Evolutionary conservation across 2,113 vertebrate species (phyloP), one percentile per base, ranked within the genome.

Genomic region (Pipra filicauda): DNA sequence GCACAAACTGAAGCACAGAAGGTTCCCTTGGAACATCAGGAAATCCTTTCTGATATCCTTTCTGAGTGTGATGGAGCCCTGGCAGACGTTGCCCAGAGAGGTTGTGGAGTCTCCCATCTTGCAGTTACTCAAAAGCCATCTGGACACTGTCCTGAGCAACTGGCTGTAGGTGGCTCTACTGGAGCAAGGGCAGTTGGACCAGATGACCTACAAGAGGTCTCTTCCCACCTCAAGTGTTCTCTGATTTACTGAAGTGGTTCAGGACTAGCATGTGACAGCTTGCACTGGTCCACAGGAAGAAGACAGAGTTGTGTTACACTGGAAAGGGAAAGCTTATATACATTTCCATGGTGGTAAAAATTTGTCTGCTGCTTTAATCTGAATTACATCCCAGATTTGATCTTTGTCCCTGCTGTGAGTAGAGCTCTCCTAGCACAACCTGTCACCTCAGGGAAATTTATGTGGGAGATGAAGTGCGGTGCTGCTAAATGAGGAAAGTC

Each of bases 1-100:
- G 48, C 31, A 44, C 31, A 37, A 58, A 79, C 0, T 5, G 27
- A 71, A 73, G 20, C 1, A 1, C 2, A 2, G 7, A 31, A 66
- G 17, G 15, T 74, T 73, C 31, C 15, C 51, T 15, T 51, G 21
- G 22, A 52, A 37, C 6, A 16, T 74, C 44, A n/a, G 59, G 33
- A 67, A 74, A 37, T 7, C 23, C 31, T 44, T 59, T 30, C 33
- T 37, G 37, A 37, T 37, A 37, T 37, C 37, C 37, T 37, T 37
- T 37, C 37, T 67, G 44, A 33, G 27, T 23, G 11, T 46, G 69
- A 46, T 28, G 27, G 69, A 81, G 27, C 61, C 14, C 22, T 46
- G 52, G 8, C 23, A 44, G 52, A 58, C 5, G 27, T 44, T 74
- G 37, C 35, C 15, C 44, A 44, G 37, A 46, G 77, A 52, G 33